These are phyloP conservation scores for Antheraea yamamai DNA, from an alignment of 2,888 invertebrate genomes.

Conservation along the genomic window DNA sequence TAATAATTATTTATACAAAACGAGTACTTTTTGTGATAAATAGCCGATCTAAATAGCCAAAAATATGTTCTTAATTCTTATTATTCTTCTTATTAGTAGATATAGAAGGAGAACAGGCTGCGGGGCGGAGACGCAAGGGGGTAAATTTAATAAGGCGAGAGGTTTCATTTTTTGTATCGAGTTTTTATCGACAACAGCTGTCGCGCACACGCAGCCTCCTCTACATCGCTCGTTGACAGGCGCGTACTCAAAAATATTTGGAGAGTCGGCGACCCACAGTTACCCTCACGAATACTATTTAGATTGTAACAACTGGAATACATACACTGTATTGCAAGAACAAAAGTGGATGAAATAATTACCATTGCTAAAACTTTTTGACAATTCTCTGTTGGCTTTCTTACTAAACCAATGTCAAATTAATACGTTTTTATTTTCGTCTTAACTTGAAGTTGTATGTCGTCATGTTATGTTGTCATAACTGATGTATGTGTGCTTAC, in stretches of 20 bases:
- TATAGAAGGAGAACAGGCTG: not conserved
- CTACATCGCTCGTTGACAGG: conserved; percentile 17
- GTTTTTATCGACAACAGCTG: conserved; percentile 38
- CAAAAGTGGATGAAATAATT: no score
- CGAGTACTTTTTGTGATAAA: not conserved
- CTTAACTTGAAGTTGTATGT: no score
- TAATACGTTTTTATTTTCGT: no score
- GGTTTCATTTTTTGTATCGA: conserved; percentile 31
- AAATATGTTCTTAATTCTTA: not conserved
- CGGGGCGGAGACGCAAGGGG: conserved; percentile 12
- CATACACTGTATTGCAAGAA: no score
- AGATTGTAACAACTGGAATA: no score
- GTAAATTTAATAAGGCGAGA: conserved; percentile 28
- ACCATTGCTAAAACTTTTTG: no score
- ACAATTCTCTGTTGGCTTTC: no score
- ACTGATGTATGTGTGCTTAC: no score
- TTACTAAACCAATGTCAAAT: no score
- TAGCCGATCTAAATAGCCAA: not conserved
- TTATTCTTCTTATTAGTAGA: not conserved
- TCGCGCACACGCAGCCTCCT: conserved; percentile 32
- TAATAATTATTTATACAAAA: not conserved
- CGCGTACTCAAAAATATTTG: not conserved
- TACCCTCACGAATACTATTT: no score
- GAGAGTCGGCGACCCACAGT: not conserved
- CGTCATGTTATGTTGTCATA: no score